Evolutionary conservation across 1,140 invertebrate genomes (phyloP).

Genomic region (Drosophila kanapiae): DNA sequence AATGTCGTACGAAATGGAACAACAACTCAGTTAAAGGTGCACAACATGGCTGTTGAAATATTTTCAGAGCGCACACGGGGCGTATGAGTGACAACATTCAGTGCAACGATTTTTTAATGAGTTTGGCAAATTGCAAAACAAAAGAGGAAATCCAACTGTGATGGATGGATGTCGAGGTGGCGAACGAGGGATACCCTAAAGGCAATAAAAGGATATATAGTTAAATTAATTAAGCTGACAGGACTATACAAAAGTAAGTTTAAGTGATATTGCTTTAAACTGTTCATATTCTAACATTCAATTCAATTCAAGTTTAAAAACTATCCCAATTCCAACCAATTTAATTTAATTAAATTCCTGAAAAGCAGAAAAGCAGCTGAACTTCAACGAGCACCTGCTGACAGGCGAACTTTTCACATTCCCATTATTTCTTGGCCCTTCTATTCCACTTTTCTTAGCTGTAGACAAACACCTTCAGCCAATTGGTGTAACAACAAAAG

Average conservation of each 20-base stretch:
- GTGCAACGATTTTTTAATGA: slow-evolving; percentile 74
- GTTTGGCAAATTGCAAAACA: slow-evolving; percentile 55
- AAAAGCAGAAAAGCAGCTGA: neutral
- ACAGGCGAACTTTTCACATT: neutral
- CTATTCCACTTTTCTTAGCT: slow-evolving; percentile 9
- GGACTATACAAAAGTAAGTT: too few relatives aligned
- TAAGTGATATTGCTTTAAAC: too few relatives aligned
- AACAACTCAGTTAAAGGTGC: slow-evolving; percentile 62
- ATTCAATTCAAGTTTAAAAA: neutral
- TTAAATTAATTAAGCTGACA: too few relatives aligned
- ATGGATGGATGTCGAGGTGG: too few relatives aligned
- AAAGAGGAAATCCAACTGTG: slow-evolving; percentile 4
- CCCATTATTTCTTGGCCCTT: neutral
- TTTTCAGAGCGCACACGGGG: slow-evolving; percentile 26
- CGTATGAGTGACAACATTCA: slow-evolving; percentile 64
- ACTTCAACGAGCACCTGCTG: neutral
- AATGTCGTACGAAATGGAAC: slow-evolving; percentile 67
- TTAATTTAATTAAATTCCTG: neutral
- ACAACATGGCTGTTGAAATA: slow-evolving; percentile 47
- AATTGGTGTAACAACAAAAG: slow-evolving; percentile 26
- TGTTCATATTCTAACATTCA: too few relatives aligned
- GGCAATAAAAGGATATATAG: too few relatives aligned
- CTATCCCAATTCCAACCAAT: neutral
- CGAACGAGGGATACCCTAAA: neutral
- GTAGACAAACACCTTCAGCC: slow-evolving; percentile 38